Evolutionary conservation across 2,888 invertebrate species (phyloP), one percentile per base, ranked within the genome.

Genomic region (Seladonia tumulorum): DNA sequence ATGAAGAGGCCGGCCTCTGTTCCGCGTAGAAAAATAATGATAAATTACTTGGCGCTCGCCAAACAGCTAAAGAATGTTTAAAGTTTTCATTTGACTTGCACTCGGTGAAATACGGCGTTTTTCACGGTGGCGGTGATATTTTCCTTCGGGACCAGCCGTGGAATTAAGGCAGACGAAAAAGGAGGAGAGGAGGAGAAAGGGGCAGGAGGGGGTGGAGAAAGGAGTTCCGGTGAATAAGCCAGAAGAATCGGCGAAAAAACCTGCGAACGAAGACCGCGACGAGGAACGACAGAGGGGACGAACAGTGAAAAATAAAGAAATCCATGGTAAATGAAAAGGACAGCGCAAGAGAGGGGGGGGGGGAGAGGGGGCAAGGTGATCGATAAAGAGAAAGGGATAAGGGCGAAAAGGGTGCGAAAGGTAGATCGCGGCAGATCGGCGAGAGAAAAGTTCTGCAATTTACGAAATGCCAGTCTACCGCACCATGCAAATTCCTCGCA

Each of bases 371-470:
- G 22, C 73, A 45, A 53, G 18, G 39, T 49, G 73, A 73, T 85
- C 74, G 81, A 81, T 76, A 66, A 71, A 42, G 70, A 63, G 60
- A 73, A 39, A 49, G 74, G 57, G 63, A 76, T 35, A 79, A 73
- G 39, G 25, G 39, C 22, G 35, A 10, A 42, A 39, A n/a, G 39
- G 57, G 22, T 35, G 82, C 25, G 42, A 45, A 76, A 72, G 68
- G 70, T 45, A 75, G 83, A 76, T 81, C 85, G 82, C 82, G 72
- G 53, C 73, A 66, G 88, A 90, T 88, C 91, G 73, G 66, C 73
- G 63, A 74, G 73, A 79, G 88, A 85, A 90, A 90, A 90, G 91
- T 89, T 90, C 86, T 83, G 88, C 85, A 90, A 90, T 90, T 90
- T 90, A 88, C 79, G 85, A 90, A 90, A 90, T 85, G 86, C 86